phyloP scores from a whole-genome alignment of 2,797 vertebrate species.

The Spinus pinus region DNA sequence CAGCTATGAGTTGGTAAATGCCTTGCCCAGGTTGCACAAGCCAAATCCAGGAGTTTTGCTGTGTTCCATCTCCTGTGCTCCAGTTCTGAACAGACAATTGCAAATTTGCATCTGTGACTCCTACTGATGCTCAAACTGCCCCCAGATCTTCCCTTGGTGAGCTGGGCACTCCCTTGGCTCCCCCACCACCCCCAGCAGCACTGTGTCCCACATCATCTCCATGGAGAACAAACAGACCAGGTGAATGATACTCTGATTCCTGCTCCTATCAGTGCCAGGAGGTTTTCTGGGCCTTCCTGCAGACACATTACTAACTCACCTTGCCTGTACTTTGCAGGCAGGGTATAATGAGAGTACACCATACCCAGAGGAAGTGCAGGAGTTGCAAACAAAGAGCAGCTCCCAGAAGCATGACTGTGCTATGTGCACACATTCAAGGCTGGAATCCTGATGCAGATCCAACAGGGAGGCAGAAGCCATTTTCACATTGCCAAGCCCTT shows the following conservation, averaged over 20 bases:
- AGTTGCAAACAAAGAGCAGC: not conserved
- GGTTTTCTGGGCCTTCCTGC: not conserved
- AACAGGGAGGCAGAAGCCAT: not conserved
- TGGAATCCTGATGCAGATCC: not conserved
- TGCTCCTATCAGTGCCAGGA: not conserved
- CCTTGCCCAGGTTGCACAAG: not conserved
- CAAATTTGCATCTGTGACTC: not conserved
- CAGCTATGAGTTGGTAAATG: not conserved
- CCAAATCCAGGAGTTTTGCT: not conserved
- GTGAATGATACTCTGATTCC: not conserved
- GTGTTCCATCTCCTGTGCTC: not conserved
- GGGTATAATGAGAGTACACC: not conserved
- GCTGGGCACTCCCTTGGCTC: not conserved
- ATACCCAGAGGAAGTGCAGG: not conserved
- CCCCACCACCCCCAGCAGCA: accelerated
- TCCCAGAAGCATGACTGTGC: not conserved
- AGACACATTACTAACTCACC: accelerated
- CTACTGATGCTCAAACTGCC: not conserved
- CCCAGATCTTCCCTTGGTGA: not conserved
- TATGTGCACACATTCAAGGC: not conserved
- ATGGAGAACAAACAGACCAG: not conserved
- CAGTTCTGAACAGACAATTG: not conserved
- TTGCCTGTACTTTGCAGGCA: not conserved
- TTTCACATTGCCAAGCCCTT: not conserved
- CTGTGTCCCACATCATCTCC: not conserved